phyloP scores from a whole-genome alignment of 2,888 invertebrate genomes.

The Drosophila neotestacea region DNA sequence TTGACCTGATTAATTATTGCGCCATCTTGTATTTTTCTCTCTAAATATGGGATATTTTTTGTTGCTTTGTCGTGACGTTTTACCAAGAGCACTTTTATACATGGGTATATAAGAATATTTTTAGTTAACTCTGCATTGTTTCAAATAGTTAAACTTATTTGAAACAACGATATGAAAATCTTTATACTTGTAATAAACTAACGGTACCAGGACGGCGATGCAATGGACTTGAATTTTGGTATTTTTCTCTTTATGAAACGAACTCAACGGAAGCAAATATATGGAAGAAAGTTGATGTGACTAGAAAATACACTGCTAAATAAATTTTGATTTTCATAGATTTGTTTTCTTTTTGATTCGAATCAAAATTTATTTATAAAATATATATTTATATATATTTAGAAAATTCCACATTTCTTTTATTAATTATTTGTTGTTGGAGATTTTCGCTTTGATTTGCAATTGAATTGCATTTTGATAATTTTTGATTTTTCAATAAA shows the following conservation, averaged over 20 bases:
- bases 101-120: background rate
- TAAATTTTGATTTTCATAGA: constrained; percentile 8
- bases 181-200: constrained; percentile 9
- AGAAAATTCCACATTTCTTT: constrained; percentile 15
- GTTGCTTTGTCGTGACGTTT: constrained; percentile 29
- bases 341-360: constrained; percentile 6
- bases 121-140: constrained; percentile 10
- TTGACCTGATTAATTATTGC: constrained; percentile 56
- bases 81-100: constrained; percentile 46
- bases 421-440: constrained; percentile 6
- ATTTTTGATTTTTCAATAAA: constrained; percentile 26
- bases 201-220: constrained; percentile 68
- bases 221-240: constrained; percentile 56
- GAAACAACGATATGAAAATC: constrained; percentile 52
- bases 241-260: constrained; percentile 7
- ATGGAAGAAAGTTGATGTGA: constrained; percentile 38
- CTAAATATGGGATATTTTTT: constrained; percentile 33
- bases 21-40: constrained; percentile 31
- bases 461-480: constrained; percentile 51
- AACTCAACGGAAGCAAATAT: constrained; percentile 35
- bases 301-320: constrained; percentile 28
- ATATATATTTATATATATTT: constrained; percentile 15
- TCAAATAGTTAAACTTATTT: constrained; percentile 47
- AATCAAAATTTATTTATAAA: constrained; percentile 22
- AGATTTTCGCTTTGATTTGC: constrained; percentile 30